Evolutionary conservation across 2,797 vertebrate species (phyloP), one percentile per base, ranked within the genome.

Genomic region (Enteromius argenteus): DNA sequence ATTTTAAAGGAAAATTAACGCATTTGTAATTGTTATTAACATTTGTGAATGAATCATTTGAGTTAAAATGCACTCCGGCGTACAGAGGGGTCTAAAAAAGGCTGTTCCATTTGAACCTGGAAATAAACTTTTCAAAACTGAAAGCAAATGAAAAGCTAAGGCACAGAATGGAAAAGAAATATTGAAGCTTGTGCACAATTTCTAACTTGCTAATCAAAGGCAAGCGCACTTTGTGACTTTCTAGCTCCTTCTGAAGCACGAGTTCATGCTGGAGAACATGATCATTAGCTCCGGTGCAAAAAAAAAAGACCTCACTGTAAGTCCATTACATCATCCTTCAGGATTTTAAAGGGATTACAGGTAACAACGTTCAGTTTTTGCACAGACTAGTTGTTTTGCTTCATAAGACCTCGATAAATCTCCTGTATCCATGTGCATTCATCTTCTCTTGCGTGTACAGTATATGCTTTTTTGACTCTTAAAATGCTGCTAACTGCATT

Each of bases 151-250:
- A 51, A 73, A 72, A 30, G 9, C 17, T 0, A 53, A 74, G 10
- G 19, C 9, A 30, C 23, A 30, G 8, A 75, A 56, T 5, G 32
- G 56, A 56, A 39, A 39, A 4, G 1, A 23, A 75, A 75, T 39
- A 23, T 75, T 58, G 14, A 58, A 39, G 3, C 32, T 76, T 60
- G 37, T 76, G 35, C n/a, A 76, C 53, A 77, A 76, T 42, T 39
- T 58, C 35, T 58, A 37, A 30, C 37, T 27, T 4, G 0, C 11
- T 56, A 75, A 56, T 75, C 7, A 23, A 35, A 75, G 5, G 4
- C 35, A 39, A 75, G 35, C 2, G 37, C 21, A 23, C n/a, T 76
- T 58, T 39, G 21, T 39, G 73, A 58, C 19, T 56, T 56, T 37
- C 10, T 37, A 37, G 11, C 30, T 74, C 17, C 32, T 37, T 39